Percentiles rank a stretch among this genome's conserved stretches.
phyloP scores from a whole-genome alignment of 1,140 invertebrate genomes.

The Magallana gigas region DNA sequence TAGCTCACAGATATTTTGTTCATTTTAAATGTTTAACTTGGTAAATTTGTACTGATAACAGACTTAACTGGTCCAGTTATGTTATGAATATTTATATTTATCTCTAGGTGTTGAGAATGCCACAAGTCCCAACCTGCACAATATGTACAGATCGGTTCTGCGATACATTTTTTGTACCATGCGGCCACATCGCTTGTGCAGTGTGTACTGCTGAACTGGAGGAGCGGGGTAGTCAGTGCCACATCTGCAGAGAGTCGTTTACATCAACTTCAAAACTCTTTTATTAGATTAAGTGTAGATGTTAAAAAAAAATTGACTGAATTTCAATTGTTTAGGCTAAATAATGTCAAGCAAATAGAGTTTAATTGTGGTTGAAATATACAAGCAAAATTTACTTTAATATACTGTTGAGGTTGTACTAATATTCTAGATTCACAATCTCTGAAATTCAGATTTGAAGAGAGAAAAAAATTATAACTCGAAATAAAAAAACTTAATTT shows the following conservation, averaged over 20 bases:
- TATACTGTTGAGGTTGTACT: not conserved
- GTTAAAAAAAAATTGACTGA: not conserved
- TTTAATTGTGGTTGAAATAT: not conserved
- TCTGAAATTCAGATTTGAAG: conserved; percentile 7
- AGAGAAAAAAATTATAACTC: not conserved
- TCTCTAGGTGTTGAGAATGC: conserved; percentile 23
- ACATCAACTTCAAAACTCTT: conserved; percentile 35
- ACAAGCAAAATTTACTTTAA: not conserved
- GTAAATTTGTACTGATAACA: too few species aligned
- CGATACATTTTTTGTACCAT: conserved; percentile 16
- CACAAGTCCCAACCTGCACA: not conserved
- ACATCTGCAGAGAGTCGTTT: conserved; percentile 31
- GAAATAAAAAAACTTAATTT: not conserved
- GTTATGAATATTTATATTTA: not conserved
- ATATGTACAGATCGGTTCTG: conserved; percentile 17
- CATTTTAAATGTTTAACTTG: too few species aligned
- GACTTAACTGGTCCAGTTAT: too few species aligned
- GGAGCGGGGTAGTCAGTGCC: conserved; percentile 33
- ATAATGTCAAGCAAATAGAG: conserved; percentile 1
- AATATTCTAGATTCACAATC: not conserved
- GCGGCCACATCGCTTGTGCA: not conserved
- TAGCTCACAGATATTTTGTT: too few species aligned
- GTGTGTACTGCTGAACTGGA: too few species aligned
- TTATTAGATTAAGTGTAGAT: conserved; percentile 10
- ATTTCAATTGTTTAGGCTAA: not conserved